phyloP scores from a whole-genome alignment of 2,113 vertebrate genomes.

The Eublepharis macularius region DNA sequence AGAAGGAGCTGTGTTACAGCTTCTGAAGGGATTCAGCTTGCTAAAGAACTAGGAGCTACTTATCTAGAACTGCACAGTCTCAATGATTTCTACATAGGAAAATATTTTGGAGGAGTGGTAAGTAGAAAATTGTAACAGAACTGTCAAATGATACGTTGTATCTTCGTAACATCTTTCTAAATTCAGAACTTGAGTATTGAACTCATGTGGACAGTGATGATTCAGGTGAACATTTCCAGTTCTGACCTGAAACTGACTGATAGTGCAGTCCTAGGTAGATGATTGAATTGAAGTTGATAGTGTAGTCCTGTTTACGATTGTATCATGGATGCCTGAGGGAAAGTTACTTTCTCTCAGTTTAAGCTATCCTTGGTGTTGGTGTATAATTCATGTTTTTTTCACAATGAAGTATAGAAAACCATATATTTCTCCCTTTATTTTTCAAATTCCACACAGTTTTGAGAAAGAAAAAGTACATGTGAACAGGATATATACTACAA shows the following conservation, averaged over 20 bases:
- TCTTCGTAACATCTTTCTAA: background rate
- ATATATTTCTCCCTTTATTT: background rate
- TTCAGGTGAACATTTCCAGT: background rate
- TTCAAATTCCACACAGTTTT: background rate
- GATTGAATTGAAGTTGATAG: too few species aligned
- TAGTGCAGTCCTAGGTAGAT: too few species aligned
- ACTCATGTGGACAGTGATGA: background rate
- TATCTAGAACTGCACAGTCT: conserved; percentile 92
- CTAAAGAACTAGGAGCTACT: conserved; percentile 92
- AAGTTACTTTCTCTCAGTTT: background rate
- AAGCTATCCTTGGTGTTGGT: background rate
- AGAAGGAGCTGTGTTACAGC: conserved; percentile 90
- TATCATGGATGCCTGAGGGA: background rate
- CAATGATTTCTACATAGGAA: conserved; percentile 91
- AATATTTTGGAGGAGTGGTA: conserved; percentile 96
- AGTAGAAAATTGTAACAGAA: conserved; percentile 54
- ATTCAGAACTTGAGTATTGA: background rate
- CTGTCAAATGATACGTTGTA: background rate
- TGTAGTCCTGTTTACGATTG: too few species aligned
- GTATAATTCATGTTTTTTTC: background rate
- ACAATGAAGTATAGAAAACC: background rate
- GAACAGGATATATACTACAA: background rate
- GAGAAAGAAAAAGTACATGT: background rate
- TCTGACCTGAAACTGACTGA: background rate
- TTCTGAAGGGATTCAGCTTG: conserved; percentile 90